Conservation (phyloP, 2,888 invertebrate genomes). For the Cerceris ruficornis region DNA sequence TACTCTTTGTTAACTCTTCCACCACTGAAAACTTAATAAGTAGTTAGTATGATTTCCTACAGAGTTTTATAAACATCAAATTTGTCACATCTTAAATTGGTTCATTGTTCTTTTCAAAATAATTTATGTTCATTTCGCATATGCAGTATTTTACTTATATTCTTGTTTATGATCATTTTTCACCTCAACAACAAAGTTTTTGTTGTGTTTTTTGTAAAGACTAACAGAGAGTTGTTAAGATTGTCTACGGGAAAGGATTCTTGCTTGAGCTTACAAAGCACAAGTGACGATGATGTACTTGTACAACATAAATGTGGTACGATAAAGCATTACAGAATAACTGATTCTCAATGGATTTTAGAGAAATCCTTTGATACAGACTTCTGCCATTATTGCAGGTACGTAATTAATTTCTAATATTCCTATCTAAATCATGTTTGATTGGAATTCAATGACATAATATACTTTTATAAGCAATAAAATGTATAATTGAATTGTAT, state of each 20-base stretch:
- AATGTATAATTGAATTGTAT: too few species aligned
- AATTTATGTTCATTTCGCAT: background rate
- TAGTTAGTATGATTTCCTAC: too few species aligned
- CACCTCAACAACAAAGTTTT: background rate
- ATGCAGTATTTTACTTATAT: background rate
- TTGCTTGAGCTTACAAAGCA: slow-evolving; percentile 85
- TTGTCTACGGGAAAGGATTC: slow-evolving; percentile 84
- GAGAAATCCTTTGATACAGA: slow-evolving; percentile 84
- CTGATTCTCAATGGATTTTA: slow-evolving; percentile 84
- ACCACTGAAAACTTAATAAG: too few species aligned
- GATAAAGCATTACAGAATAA: slow-evolving; percentile 86
- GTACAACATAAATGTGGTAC: slow-evolving; percentile 90
- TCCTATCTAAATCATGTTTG: too few species aligned
- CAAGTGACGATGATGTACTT: slow-evolving; percentile 84
- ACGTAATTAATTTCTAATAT: background rate
- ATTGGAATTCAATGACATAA: too few species aligned
- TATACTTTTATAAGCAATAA: too few species aligned
- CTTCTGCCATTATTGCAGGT: slow-evolving; percentile 89
- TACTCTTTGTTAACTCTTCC: too few species aligned
- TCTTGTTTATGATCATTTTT: background rate
- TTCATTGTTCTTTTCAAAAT: background rate
- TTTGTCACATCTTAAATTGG: background rate
- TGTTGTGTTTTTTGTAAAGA: slow-evolving; percentile 83
- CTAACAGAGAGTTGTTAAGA: slow-evolving; percentile 84
- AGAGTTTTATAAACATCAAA: background rate